phyloP scores from a whole-genome alignment of 1,140 invertebrate genomes.

The Pseudomyrmex pallidus region DNA sequence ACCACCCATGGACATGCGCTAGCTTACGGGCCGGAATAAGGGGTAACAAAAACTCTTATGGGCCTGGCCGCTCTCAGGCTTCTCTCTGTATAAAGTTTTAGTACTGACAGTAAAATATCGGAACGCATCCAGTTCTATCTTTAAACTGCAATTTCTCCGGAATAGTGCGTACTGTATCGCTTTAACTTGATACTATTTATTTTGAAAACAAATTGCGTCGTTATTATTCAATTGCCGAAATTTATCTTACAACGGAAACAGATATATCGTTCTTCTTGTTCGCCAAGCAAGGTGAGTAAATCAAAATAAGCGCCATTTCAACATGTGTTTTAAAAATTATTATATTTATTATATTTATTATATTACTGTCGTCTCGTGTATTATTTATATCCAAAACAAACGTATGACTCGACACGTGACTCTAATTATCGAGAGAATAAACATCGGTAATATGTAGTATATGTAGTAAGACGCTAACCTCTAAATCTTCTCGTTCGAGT shows the following conservation, averaged over 20 bases:
- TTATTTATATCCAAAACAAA: too few species aligned
- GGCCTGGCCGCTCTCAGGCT: too few species aligned
- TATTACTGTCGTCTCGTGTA: background rate
- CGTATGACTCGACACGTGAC: background rate
- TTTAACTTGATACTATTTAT: background rate
- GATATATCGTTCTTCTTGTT: too few species aligned
- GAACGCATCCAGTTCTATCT: constrained; percentile 10
- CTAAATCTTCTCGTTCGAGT: background rate
- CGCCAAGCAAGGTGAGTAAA: constrained; percentile 13
- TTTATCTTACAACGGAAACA: background rate
- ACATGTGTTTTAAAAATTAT: constrained; percentile 3
- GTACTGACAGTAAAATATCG: too few species aligned
- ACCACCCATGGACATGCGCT: too few species aligned
- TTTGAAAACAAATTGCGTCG: background rate
- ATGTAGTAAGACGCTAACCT: constrained; percentile 1
- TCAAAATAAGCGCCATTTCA: constrained; percentile 19
- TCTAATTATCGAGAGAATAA: background rate
- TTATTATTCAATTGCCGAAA: background rate
- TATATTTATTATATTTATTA: background rate
- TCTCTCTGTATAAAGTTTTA: too few species aligned
- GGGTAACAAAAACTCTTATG: too few species aligned
- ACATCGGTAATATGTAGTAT: background rate
- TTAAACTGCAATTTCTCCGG: background rate
- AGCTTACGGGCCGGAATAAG: too few species aligned
- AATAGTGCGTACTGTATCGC: background rate